Evolutionary conservation across 2,797 vertebrate species (phyloP), one percentile per base, ranked within the genome.

Genomic region (Syncerus caffer): DNA sequence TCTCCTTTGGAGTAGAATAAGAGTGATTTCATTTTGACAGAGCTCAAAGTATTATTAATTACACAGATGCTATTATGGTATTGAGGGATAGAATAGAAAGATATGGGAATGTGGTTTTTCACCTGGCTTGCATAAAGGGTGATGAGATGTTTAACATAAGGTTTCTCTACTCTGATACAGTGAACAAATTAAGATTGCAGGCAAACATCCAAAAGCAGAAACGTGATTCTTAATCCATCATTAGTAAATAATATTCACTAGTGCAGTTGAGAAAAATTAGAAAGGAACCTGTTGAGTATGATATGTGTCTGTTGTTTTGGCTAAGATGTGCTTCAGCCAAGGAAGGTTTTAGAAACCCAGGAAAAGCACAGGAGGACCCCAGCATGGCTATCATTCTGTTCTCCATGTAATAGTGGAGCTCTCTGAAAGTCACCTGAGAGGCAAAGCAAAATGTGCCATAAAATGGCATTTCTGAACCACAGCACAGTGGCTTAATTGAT

Each of bases 401-500:
- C 78, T 57, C 42, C 38, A 4, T 2, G 6, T 17, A 34, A 47
- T 19, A 29, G 93, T 96, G 84, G 91, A 82, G 78, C 86, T 97
- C 80, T 96, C 92, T 94, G 29, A 98, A 95, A 98, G 96, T 94
- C 97, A 98, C 97, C 98, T 97, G 96, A 71, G 97, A 98, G 91
- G 98, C 98, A 98, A 23, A 98, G 98, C 86, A 97, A 95, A 94
- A 92, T 96, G 89, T 96, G 97, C 96, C 95, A 88, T 93, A 97
- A 94, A 94, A 87, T 93, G 45, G 90, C 97, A 96, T 95, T 98
- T 98, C 98, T 98, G 97, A 98, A 98, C 96, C 97, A 95, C 67
- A 96, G 98, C 91, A 71, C 95, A 98, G 98, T 95, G 97, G 93
- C 98, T 98, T 99, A 98, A 99, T 99, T 99, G 98, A 99, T 99